phyloP scores from a whole-genome alignment of 2,888 invertebrate genomes.

The Pristionchus maxplancki region DNA sequence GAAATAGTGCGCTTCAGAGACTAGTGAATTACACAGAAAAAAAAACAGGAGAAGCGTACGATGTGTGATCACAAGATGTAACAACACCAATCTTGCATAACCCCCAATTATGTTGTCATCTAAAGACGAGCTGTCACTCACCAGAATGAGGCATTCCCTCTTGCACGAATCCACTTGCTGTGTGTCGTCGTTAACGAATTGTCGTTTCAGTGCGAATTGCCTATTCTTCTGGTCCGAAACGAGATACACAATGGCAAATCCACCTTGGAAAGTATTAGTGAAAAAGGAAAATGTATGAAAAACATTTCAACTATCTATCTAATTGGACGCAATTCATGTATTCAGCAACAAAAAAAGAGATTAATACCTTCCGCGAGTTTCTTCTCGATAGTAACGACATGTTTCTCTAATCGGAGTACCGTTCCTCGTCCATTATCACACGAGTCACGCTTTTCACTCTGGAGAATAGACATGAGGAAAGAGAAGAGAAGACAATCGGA shows the following conservation, averaged over 20 bases:
- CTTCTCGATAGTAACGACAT: slow-evolving; percentile 70
- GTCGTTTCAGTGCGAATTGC: slow-evolving; percentile 89
- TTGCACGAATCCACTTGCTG: slow-evolving; percentile 89
- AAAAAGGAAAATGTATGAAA: not conserved
- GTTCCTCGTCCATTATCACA: slow-evolving; percentile 70
- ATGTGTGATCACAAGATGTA: not conserved
- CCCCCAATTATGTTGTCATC: not conserved
- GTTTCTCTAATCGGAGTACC: slow-evolving; percentile 67
- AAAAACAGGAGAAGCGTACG: not conserved
- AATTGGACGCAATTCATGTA: not conserved
- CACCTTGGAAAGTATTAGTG: slow-evolving; percentile 83
- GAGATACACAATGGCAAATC: slow-evolving; percentile 92
- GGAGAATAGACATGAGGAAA: not conserved
- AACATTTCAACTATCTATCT: not conserved
- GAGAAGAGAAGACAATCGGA: not conserved
- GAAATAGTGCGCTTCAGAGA: not conserved
- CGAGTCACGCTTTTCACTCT: slow-evolving; percentile 60
- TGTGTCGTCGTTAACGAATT: slow-evolving; percentile 91
- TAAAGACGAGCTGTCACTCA: slow-evolving; percentile 75
- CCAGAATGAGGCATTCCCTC: slow-evolving; percentile 92
- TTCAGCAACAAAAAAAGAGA: not conserved
- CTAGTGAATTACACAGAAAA: not conserved
- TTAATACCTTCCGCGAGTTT: slow-evolving; percentile 75
- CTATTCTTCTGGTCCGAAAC: slow-evolving; percentile 85
- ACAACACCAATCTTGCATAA: not conserved